Evolutionary conservation across 2,797 vertebrate genomes (phyloP), one percentile per base, ranked within the genome.

Genomic region (Rhinophrynus dorsalis): DNA sequence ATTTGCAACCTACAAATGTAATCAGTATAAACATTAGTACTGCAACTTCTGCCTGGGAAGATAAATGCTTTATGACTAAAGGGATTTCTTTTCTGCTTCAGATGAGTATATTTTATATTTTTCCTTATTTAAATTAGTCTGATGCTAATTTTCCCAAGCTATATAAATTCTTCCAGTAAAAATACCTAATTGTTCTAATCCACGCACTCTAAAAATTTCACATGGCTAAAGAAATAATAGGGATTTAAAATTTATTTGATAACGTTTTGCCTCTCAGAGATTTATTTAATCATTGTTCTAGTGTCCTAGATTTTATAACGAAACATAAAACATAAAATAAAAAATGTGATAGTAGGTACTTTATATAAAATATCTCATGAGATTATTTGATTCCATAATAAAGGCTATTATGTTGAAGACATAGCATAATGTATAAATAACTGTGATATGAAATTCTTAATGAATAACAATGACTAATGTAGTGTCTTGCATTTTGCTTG

Each of bases 1-100:
- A 71, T 71, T 71, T 63, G 68, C 50, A 64, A 71, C 51, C 59
- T 71, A 71, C 51, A 63, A 71, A 71, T 71, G 68, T 64, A 71
- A 71, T 71, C 59, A 71, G 68, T 64, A 50, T 48, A 71, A 71
- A 71, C 60, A 71, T 54, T 63, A 64, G 55, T 55, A 62, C 30
- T 33, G 33, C 50, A 42, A 47, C 38, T 27, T 69, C 67, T 69
- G 67, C 30, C 55, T 61, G 67, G 26, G 48, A 45, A 69, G 67
- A 69, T 69, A 69, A 69, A 69, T 69, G 67, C 21, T 61, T 69
- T 61, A 69, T 69, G 67, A 40, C 57, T 69, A 69, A 69, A 45
- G 48, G 57, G 57, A 69, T 69, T 69, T 68, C 21, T 17, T n/a
- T 44, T 68, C 45, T 37, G 32, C 59, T 29, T 68, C 44, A 51